A percentile compares a stretch with the other conserved stretches of the same genome.
Conservation (phyloP, 1,140 invertebrate species). For the Elymnias hypermnestra region DNA sequence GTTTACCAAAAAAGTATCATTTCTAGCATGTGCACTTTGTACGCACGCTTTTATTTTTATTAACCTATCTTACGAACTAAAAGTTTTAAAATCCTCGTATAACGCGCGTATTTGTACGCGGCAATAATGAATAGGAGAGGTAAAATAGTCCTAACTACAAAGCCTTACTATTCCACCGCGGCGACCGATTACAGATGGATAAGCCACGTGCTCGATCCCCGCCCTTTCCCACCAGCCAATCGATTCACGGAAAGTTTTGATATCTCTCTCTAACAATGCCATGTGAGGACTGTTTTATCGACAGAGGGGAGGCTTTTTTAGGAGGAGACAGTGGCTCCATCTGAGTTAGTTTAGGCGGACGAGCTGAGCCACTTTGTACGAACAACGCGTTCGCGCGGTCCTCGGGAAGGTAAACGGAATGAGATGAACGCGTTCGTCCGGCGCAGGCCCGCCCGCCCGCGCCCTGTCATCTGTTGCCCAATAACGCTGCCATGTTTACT, state of each 20-base stretch:
- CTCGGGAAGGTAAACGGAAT: slow-evolving; percentile 44
- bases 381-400: slow-evolving; percentile 46
- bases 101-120: too few species aligned
- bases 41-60: too few species aligned
- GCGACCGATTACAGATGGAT: slow-evolving; percentile 40
- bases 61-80: too few species aligned
- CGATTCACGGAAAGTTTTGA: slow-evolving; percentile 45
- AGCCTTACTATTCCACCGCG: slow-evolving; percentile 29
- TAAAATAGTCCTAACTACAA: slow-evolving; percentile 24
- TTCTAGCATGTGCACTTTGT: too few species aligned
- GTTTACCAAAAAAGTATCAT: too few species aligned
- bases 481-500: slow-evolving; percentile 72
- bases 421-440: slow-evolving; percentile 53
- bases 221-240: slow-evolving; percentile 65
- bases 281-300: slow-evolving; percentile 53
- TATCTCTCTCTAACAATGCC: slow-evolving; percentile 42
- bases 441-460: slow-evolving; percentile 66
- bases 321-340: slow-evolving; percentile 70
- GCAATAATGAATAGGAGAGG: background rate
- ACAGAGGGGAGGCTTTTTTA: slow-evolving; percentile 61
- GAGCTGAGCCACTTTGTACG: slow-evolving; percentile 36
- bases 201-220: slow-evolving; percentile 64
- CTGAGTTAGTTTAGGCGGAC: slow-evolving; percentile 27
- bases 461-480: slow-evolving; percentile 69
- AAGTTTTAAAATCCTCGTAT: too few species aligned